These are phyloP conservation scores for Gallinago nigripennis DNA, from an alignment of 2,797 vertebrate genomes.

Conservation along the genomic window DNA sequence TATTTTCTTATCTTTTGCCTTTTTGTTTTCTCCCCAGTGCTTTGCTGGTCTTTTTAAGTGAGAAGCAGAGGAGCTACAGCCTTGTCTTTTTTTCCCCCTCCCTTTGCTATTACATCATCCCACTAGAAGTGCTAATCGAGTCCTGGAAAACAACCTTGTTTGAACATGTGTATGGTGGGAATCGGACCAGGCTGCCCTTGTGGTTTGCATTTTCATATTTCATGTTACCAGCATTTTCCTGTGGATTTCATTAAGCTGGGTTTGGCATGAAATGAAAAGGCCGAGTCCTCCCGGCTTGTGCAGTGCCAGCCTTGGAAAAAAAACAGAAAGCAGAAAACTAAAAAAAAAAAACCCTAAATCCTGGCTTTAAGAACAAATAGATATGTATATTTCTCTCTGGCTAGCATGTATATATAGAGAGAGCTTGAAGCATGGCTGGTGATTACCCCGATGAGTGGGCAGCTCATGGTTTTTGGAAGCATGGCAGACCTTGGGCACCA, in stretches of 20 bases:
- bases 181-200: slow-evolving; percentile 69
- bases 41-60: not conserved
- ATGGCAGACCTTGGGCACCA: not conserved
- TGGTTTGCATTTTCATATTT: slow-evolving; percentile 74
- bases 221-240: slow-evolving; percentile 73
- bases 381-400: not conserved
- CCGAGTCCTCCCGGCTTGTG: not conserved
- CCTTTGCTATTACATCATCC: slow-evolving; percentile 74
- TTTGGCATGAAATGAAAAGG: slow-evolving; percentile 63
- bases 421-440: accelerated
- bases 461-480: not conserved
- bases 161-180: slow-evolving; percentile 74
- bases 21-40: not conserved
- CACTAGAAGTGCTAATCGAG: slow-evolving; percentile 62
- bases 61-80: slow-evolving; percentile 17
- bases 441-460: not conserved
- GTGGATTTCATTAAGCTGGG: slow-evolving; percentile 69
- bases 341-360: not conserved
- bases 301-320: not conserved
- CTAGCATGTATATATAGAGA: accelerated
- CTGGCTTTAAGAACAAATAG: slow-evolving; percentile 2
- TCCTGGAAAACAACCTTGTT: slow-evolving; percentile 69
- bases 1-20: not conserved
- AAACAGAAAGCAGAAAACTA: not conserved
- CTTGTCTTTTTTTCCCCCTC: slow-evolving; percentile 3